Percentiles rank a stretch among this genome's conserved stretches.
phyloP scores from a whole-genome alignment of 2,113 vertebrate genomes.

The Egretta garzetta region DNA sequence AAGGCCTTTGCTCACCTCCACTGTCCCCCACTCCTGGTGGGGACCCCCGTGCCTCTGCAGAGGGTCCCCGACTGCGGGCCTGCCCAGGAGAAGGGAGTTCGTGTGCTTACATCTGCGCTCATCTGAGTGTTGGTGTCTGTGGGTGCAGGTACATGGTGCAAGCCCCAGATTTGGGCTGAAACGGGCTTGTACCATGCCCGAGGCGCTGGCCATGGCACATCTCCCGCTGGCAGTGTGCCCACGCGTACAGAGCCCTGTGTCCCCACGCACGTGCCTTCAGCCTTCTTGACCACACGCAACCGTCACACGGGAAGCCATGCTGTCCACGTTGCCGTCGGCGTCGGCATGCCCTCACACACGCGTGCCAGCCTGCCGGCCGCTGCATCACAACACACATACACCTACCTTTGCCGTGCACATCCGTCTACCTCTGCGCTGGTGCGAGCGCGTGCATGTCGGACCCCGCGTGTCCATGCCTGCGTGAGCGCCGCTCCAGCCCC shows the following conservation, averaged over 20 bases:
- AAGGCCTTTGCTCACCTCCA: constrained; percentile 12
- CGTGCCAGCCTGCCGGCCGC: background rate
- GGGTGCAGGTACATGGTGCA: fast-evolving
- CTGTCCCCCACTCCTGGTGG: background rate
- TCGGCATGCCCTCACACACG: fast-evolving
- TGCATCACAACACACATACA: background rate
- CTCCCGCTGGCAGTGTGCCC: background rate
- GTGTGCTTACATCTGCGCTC: background rate
- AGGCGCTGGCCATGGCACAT: fast-evolving
- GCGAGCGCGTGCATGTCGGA: background rate
- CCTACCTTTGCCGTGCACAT: background rate
- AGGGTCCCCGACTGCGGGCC: background rate
- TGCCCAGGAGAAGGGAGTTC: fast-evolving
- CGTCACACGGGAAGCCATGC: fast-evolving
- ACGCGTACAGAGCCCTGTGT: fast-evolving
- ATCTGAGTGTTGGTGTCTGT: fast-evolving
- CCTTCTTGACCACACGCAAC: fast-evolving
- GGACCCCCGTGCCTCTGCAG: background rate
- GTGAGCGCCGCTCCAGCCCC: constrained; percentile 70
- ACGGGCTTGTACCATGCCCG: fast-evolving
- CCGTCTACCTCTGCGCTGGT: background rate
- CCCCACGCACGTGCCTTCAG: fast-evolving
- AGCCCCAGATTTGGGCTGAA: background rate
- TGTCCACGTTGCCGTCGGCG: fast-evolving
- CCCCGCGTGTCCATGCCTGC: background rate